Evolutionary conservation across 2,888 invertebrate species (phyloP).

Genomic region (Cybosia mesomella): DNA sequence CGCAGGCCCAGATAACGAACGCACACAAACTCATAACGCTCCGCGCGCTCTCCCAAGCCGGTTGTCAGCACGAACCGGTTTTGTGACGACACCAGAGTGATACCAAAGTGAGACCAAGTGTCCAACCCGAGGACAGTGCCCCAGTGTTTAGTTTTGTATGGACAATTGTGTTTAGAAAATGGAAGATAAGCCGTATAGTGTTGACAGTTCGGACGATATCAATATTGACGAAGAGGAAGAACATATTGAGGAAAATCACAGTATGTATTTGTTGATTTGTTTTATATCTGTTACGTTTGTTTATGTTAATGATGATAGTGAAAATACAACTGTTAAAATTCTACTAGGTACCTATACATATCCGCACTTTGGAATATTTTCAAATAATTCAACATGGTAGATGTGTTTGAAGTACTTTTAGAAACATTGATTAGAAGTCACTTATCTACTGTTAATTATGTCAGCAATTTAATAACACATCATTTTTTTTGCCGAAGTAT

Average conservation of each 20-base stretch:
- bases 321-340: neutral
- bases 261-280: constrained; percentile 61
- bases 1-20: constrained; percentile 77
- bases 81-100: constrained; percentile 77
- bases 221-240: constrained; percentile 83
- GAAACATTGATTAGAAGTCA: neutral
- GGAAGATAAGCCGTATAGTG: constrained; percentile 85
- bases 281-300: constrained; percentile 15
- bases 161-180: constrained; percentile 74
- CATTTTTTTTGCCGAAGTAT: neutral
- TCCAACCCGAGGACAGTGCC: constrained; percentile 65
- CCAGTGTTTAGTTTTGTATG: constrained; percentile 76
- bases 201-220: constrained; percentile 84
- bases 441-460: too few relatives aligned
- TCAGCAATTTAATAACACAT: neutral
- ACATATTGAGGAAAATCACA: constrained; percentile 78
- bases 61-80: constrained; percentile 85
- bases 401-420: neutral
- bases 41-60: constrained; percentile 83
- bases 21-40: constrained; percentile 84
- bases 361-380: neutral
- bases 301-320: neutral
- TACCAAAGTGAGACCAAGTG: constrained; percentile 68
- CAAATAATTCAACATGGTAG: neutral
- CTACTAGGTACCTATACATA: neutral